These are phyloP conservation scores for Brachionus asplanchnoidis DNA, from an alignment of 1,140 invertebrate species.

Conservation along the genomic window DNA sequence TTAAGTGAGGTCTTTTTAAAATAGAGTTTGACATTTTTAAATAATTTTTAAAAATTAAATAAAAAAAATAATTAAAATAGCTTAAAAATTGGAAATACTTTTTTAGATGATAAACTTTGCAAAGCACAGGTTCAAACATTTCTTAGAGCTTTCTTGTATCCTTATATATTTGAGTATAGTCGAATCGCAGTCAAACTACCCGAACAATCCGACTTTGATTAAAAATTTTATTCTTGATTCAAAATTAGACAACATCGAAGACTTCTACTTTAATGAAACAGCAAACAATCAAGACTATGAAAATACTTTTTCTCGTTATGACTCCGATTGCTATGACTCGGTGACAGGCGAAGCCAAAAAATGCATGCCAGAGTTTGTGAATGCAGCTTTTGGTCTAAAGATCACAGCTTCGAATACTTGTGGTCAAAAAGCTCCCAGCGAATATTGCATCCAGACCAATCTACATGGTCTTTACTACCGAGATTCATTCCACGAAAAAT, in stretches of 20 bases:
- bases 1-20: too few species aligned
- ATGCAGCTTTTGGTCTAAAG: constrained; percentile 78
- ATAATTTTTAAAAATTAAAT: too few species aligned
- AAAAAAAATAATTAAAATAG: too few species aligned
- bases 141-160: background rate
- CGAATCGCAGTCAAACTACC: background rate
- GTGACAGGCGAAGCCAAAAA: constrained; percentile 62
- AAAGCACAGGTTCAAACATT: background rate
- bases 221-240: background rate
- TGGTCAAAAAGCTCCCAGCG: constrained; percentile 58
- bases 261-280: background rate
- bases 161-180: background rate
- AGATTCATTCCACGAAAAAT: background rate
- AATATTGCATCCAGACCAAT: constrained; percentile 78
- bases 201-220: background rate
- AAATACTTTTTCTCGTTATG: background rate
- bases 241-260: background rate
- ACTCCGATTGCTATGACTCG: constrained; percentile 27
- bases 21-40: too few species aligned
- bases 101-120: background rate
- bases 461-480: background rate
- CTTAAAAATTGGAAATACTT: background rate
- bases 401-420: constrained; percentile 94
- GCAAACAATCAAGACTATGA: background rate
- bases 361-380: constrained; percentile 91